Base-by-base conservation (phyloP, 2,797 vertebrate genomes). In the Microcaecilia unicolor region DNA sequence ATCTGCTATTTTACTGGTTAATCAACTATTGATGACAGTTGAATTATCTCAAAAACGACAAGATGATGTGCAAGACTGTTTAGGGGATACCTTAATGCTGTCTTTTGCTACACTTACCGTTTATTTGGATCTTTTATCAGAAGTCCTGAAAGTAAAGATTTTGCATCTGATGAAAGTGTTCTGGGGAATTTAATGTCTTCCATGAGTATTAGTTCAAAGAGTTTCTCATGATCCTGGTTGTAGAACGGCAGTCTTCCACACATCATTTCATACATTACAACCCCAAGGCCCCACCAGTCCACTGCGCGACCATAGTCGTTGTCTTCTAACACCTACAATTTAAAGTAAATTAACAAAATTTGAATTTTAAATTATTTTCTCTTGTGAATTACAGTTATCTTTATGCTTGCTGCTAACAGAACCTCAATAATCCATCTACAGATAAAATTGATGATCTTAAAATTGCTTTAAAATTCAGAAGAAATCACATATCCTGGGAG, bases 211-310 rank as follows among this genome's bases (percentile, higher is more conserved):
- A 97, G 81, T 70, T 97, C 93, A 58, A 97, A 96, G 15, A 97
- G 85, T 57, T 96, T 97, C 81, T 97, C 93, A n/a, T 96, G 92
- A 71, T 97, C 93, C 70, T 97, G 93, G 77, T 97, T 97, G 78
- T 97, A 97, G 80, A 97, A 97, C 0, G 93, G 93, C 44, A 97
- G 65, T 25, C 93, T 84, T 37, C 93, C 93, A 24, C 93, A 97
- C 93, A 97, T 97, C 93, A 97, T 97, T 66, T 97, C 93, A 30
- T 97, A 97, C 73, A 90, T 97, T 63, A 97, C 93, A 47, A 97
- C 93, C 5, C 93, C 93, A 27, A 97, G 70, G 49, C 93, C 93
- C 93, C 93, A 97, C 93, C 93, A 97, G 74, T 97, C 93, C 61
- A 97, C 93, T 6, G 92, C 92, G 22, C 93, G 87, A 7, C 93